Percentiles rank a stretch among this genome's conserved stretches.
Evolutionary conservation across 2,113 vertebrate species (phyloP).

Genomic region (Trogon melanurus): DNA sequence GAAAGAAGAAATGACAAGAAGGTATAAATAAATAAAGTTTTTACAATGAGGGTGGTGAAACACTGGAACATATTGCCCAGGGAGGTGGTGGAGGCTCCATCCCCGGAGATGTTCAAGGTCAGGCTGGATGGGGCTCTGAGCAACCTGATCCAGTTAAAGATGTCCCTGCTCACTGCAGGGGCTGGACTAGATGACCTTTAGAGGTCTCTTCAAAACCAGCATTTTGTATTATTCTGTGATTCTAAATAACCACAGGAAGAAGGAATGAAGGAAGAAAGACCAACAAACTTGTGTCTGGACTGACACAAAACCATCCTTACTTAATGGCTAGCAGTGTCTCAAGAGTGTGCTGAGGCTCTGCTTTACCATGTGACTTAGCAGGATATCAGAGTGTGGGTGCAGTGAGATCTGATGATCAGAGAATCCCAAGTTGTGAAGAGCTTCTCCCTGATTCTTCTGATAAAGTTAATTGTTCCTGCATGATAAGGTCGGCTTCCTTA

Average conservation of each 20-base stretch:
- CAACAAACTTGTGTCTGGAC: neutral
- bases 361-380: neutral
- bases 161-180: too few species aligned
- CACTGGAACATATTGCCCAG: too few species aligned
- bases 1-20: neutral
- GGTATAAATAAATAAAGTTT: neutral
- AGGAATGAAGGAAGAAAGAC: neutral
- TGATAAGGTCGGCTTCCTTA: neutral
- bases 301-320: fast-evolving
- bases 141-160: too few species aligned
- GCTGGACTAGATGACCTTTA: too few species aligned
- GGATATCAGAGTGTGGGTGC: neutral
- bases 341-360: neutral
- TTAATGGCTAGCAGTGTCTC: neutral
- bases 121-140: too few species aligned
- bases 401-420: neutral
- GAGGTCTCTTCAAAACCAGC: too few species aligned
- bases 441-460: neutral
- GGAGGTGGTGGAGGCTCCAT: too few species aligned
- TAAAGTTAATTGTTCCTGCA: neutral
- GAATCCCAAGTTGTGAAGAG: neutral
- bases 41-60: too few species aligned
- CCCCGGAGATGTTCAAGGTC: too few species aligned
- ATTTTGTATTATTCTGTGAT: too few species aligned
- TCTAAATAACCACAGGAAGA: neutral